These are phyloP conservation scores for Hemiprocne comata DNA, from an alignment of 2,113 vertebrate genomes.

Conservation along the genomic window DNA sequence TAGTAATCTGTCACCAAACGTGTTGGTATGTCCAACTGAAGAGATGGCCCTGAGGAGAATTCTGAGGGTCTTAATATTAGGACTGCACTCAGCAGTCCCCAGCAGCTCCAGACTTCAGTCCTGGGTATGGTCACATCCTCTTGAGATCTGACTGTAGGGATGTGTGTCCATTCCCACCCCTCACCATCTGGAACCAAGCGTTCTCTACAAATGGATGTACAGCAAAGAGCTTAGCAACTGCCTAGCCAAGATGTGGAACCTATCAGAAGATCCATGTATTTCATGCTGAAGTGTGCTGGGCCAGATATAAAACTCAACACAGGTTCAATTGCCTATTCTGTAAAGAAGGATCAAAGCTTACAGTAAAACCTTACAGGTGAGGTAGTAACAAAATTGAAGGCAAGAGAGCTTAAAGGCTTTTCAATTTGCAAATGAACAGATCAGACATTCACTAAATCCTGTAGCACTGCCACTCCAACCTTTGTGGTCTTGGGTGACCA, in stretches of 20 bases:
- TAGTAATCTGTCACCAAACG: background rate
- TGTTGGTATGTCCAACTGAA: background rate
- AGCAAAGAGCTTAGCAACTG: background rate
- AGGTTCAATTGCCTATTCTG: background rate
- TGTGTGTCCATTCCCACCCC: accelerated
- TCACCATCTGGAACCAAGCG: background rate
- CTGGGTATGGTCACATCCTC: accelerated
- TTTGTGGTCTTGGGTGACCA: background rate
- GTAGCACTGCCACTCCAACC: background rate
- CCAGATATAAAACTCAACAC: background rate
- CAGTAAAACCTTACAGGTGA: background rate
- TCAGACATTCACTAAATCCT: background rate
- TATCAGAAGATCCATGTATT: background rate
- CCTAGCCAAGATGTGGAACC: background rate
- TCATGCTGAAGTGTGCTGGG: background rate
- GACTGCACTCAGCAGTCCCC: background rate
- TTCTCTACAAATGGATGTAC: background rate
- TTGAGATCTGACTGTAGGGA: background rate
- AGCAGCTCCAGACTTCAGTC: background rate
- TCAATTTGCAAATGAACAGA: background rate
- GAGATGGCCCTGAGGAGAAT: background rate
- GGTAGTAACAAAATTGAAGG: background rate
- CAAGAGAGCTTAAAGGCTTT: background rate
- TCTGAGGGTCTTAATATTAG: background rate
- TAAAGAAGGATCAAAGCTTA: background rate